Evolutionary conservation across 2,888 invertebrate species (phyloP).

Genomic region (Sylvicola fuscatus): DNA sequence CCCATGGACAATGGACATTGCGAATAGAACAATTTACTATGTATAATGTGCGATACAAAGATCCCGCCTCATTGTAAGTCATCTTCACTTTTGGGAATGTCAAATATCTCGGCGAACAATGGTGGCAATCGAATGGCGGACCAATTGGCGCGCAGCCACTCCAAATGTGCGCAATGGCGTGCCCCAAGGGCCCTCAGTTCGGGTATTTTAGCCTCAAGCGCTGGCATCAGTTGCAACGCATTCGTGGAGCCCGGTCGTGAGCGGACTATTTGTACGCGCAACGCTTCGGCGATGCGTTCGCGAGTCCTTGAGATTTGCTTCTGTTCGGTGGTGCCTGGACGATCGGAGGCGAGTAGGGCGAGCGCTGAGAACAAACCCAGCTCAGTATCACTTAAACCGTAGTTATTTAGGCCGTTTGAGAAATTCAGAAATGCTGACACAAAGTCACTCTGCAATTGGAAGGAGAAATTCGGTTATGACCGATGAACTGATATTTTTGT

Average conservation of each 20-base stretch:
- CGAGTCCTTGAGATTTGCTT: conserved; percentile 60
- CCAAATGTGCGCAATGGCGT: conserved; percentile 64
- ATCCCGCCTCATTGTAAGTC: conserved; percentile 23
- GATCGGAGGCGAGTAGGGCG: conserved; percentile 61
- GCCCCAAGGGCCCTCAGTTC: conserved; percentile 63
- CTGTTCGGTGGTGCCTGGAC: conserved; percentile 59
- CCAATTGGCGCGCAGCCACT: conserved; percentile 86
- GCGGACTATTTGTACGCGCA: conserved; percentile 50
- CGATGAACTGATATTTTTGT: too few species aligned
- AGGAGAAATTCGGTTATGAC: not conserved
- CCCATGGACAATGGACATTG: too few species aligned
- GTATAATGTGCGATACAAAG: too few species aligned
- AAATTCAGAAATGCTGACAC: conserved; percentile 65
- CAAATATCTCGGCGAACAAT: conserved; percentile 90
- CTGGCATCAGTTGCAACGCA: conserved; percentile 26
- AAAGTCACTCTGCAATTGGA: conserved; percentile 52
- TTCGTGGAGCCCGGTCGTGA: conserved; percentile 21
- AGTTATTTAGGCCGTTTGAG: conserved; percentile 47
- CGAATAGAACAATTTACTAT: too few species aligned
- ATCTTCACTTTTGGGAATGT: conserved; percentile 74
- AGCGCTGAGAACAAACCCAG: conserved; percentile 73
- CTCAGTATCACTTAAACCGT: conserved; percentile 74
- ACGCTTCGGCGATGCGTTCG: conserved; percentile 68
- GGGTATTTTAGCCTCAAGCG: conserved; percentile 38
- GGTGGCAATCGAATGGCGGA: conserved; percentile 67